Evolutionary conservation across 1,140 invertebrate genomes (phyloP).

Genomic region (Nasonia vitripennis): DNA sequence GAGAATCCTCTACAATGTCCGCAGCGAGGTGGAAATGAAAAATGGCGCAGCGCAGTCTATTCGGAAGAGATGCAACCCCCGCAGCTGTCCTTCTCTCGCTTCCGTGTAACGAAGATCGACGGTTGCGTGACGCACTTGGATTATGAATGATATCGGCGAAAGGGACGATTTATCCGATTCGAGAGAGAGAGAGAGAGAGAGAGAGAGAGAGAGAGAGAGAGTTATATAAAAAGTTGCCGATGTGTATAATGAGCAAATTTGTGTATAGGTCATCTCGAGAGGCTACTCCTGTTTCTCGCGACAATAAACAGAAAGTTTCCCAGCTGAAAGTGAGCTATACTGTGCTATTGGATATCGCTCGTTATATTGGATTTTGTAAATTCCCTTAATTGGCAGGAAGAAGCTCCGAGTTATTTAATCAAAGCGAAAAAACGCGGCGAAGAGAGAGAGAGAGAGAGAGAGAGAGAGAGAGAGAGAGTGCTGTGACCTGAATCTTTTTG

Average conservation of each 20-base stretch:
- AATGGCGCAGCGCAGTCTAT: constrained; percentile 24
- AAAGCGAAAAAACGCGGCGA: constrained; percentile 59
- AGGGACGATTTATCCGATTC: too few relatives aligned
- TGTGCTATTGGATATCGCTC: background rate
- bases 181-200: background rate
- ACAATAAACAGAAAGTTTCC: background rate
- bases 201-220: too few relatives aligned
- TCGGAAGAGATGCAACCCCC: constrained; percentile 15
- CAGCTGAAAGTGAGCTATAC: background rate
- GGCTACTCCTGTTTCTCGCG: background rate
- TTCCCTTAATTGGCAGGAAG: constrained; percentile 69
- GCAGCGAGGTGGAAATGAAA: constrained; percentile 45
- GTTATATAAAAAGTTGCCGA: background rate
- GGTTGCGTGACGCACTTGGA: constrained; percentile 39
- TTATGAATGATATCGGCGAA: constrained; percentile 27
- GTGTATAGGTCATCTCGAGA: background rate
- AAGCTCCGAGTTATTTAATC: constrained; percentile 69
- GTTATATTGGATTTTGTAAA: constrained; percentile 68
- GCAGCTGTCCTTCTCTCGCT: constrained; percentile 30
- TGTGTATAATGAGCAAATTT: background rate
- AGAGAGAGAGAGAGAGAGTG: background rate
- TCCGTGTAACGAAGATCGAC: constrained; percentile 41
- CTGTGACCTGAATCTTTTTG: background rate
- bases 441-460: constrained; percentile 1
- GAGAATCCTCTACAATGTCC: constrained; percentile 43